phyloP scores from a whole-genome alignment of 2,888 invertebrate species.

The Malthinus seriepunctatus region DNA sequence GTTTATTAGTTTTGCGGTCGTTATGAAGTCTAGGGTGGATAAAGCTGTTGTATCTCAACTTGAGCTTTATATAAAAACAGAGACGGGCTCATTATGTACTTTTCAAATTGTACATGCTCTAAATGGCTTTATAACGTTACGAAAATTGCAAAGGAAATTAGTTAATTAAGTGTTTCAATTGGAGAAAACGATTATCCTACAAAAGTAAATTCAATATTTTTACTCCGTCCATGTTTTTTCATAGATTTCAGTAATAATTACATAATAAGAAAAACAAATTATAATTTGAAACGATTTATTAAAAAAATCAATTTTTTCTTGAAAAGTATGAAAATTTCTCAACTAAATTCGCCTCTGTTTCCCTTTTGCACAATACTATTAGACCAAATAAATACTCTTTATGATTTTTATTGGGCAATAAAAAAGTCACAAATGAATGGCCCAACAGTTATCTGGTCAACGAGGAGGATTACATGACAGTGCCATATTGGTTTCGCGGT shows the following conservation, averaged over 20 bases:
- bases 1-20: conserved; percentile 56
- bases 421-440: conserved; percentile 36
- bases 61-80: conserved; percentile 29
- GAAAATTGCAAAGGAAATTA: too few species aligned
- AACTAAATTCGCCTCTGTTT: conserved; percentile 13
- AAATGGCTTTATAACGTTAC: too few species aligned
- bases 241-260: too few species aligned
- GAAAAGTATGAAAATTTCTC: neutral
- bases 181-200: neutral
- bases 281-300: too few species aligned
- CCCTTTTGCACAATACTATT: conserved; percentile 12
- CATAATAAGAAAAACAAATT: too few species aligned
- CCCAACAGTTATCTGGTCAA: conserved; percentile 33
- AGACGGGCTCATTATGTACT: conserved; percentile 1
- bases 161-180: too few species aligned
- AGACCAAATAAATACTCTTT: conserved; percentile 31
- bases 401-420: conserved; percentile 34
- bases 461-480: conserved; percentile 45
- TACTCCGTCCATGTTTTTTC: neutral
- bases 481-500: conserved; percentile 45
- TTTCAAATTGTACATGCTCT: neutral
- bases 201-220: neutral
- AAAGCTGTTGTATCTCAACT: conserved; percentile 31
- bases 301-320: too few species aligned
- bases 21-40: conserved; percentile 48